These are phyloP conservation scores for Acropternis orthonyx DNA, from an alignment of 2,797 vertebrate genomes.

Conservation along the genomic window DNA sequence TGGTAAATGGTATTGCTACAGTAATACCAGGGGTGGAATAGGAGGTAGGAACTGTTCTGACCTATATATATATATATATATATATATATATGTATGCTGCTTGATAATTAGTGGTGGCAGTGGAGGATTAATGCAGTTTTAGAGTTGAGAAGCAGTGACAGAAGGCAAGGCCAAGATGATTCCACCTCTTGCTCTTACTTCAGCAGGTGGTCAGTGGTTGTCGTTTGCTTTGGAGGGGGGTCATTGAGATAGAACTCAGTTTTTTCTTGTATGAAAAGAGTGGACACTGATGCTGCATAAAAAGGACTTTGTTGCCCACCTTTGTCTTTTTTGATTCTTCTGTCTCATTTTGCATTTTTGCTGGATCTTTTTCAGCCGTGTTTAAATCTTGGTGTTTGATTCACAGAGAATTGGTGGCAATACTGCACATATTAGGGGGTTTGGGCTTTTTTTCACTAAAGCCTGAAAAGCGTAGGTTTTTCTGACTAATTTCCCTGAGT, in stretches of 20 bases:
- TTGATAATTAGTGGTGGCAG: too few relatives aligned
- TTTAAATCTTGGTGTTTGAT: not conserved
- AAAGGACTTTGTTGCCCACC: not conserved
- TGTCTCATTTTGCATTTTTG: not conserved
- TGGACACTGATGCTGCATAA: not conserved
- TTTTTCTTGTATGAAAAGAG: not conserved
- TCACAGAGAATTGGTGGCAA: not conserved
- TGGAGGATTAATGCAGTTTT: not conserved
- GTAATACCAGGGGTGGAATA: rapidly evolving
- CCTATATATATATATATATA: too few relatives aligned
- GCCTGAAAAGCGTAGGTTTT: not conserved
- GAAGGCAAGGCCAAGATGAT: not conserved
- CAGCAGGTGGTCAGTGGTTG: not conserved
- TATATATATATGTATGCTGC: too few relatives aligned
- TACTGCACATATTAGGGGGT: not conserved
- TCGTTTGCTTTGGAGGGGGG: not conserved
- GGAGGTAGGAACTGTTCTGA: not conserved
- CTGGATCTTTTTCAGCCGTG: not conserved
- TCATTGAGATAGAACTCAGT: not conserved
- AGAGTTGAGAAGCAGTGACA: not conserved
- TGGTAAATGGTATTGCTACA: not conserved
- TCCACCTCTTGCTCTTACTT: not conserved
- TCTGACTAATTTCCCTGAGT: not conserved
- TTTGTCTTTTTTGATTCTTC: not conserved
- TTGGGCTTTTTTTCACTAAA: not conserved